These are phyloP conservation scores for Phyllostomus discolor DNA, from an alignment of 2,113 vertebrate species.

Conservation along the genomic window DNA sequence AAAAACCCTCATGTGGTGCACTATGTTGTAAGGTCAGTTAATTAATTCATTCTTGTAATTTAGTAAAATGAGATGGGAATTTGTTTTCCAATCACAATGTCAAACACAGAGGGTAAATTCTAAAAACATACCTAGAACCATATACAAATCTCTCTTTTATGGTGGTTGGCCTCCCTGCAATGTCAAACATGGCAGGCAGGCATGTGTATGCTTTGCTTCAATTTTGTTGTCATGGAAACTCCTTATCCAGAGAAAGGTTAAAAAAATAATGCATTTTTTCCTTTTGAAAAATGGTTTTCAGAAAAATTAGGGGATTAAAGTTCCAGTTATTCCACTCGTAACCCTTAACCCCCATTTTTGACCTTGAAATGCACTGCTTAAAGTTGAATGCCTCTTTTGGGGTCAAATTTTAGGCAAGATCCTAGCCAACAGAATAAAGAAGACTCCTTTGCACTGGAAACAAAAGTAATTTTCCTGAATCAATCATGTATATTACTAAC, in stretches of 20 bases:
- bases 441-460: background rate
- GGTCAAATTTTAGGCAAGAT: background rate
- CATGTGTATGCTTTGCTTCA: background rate
- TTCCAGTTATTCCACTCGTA: background rate
- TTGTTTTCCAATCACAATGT: background rate
- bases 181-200: background rate
- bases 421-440: background rate
- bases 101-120: background rate
- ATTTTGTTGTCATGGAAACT: background rate
- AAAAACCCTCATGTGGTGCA: background rate
- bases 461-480: conserved; percentile 4
- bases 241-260: background rate
- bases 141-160: background rate
- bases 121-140: background rate
- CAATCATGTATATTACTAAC: background rate
- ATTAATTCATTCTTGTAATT: background rate
- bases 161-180: background rate
- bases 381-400: background rate
- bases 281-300: background rate
- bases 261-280: background rate
- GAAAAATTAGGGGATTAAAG: background rate
- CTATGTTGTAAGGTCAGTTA: background rate
- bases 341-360: background rate
- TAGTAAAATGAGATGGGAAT: conserved; percentile 5
- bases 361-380: background rate